Percentiles rank a stretch among this genome's conserved stretches.
phyloP scores from a whole-genome alignment of 2,113 vertebrate genomes.

The Cacatua alba region DNA sequence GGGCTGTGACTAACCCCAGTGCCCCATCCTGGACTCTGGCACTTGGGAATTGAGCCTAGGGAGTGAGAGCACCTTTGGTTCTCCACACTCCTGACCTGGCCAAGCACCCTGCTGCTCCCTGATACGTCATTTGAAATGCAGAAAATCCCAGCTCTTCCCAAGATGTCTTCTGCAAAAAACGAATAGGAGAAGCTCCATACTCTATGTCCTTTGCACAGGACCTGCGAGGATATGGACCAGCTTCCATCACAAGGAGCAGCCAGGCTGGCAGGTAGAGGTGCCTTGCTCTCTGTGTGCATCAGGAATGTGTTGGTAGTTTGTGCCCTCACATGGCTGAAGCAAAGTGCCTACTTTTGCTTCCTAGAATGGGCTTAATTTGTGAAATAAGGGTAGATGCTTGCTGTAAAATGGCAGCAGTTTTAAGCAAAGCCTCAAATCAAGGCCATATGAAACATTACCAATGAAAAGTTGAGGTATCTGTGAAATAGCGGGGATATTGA shows the following conservation, averaged over 20 bases:
- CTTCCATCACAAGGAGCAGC: fast-evolving
- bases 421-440: background rate
- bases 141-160: background rate
- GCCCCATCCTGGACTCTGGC: background rate
- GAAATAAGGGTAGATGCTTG: background rate
- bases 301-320: background rate
- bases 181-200: background rate
- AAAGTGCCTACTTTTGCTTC: background rate
- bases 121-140: background rate
- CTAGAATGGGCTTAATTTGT: background rate
- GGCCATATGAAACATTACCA: background rate
- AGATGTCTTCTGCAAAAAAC: background rate
- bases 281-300: background rate
- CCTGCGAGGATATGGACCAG: background rate
- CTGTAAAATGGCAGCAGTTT: background rate
- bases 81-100: background rate
- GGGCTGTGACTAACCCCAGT: fast-evolving
- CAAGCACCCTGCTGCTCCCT: background rate
- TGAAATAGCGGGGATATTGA: background rate
- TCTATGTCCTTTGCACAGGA: background rate
- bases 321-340: background rate
- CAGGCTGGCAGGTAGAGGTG: background rate
- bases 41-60: fast-evolving
- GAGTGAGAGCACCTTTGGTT: fast-evolving
- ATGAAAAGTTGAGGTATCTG: background rate